Conservation (phyloP, 2,888 invertebrate species). For the Tipula unca region DNA sequence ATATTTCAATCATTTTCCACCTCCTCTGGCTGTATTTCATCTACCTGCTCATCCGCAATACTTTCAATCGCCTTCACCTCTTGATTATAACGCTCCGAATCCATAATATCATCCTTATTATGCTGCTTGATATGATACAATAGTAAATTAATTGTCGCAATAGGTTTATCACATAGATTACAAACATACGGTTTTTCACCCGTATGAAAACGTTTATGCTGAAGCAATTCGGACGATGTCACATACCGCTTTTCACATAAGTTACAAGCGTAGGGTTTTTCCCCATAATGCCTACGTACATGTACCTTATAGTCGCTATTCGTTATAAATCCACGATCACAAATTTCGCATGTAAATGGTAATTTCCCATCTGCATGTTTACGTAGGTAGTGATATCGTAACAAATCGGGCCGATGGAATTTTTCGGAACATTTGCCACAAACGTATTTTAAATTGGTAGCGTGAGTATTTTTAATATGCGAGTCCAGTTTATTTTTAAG, state of each 20-base stretch:
- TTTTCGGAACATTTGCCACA: not conserved
- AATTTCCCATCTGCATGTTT: not conserved
- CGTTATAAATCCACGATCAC: not conserved
- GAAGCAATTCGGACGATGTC: not conserved
- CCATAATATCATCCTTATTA: not conserved
- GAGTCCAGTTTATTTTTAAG: not conserved
- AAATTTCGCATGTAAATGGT: not conserved
- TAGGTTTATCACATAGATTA: not conserved
- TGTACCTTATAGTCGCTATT: conserved; percentile 2
- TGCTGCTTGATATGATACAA: conserved; percentile 1
- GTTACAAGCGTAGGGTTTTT: not conserved
- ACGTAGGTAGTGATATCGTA: not conserved
- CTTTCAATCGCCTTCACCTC: not conserved
- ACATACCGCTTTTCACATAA: not conserved
- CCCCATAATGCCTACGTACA: not conserved
- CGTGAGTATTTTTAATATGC: not conserved
- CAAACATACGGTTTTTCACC: conserved; percentile 18
- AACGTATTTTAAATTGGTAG: not conserved
- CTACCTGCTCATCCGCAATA: not conserved
- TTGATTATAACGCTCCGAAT: not conserved
- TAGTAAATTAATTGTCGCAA: not conserved
- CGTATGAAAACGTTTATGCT: not conserved
- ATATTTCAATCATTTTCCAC: not conserved
- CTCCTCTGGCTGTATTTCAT: not conserved
- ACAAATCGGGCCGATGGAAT: not conserved